Percentiles rank a stretch among this genome's conserved stretches.
Evolutionary conservation across 2,888 invertebrate species (phyloP).

Genomic region (Hybos culiciformis): DNA sequence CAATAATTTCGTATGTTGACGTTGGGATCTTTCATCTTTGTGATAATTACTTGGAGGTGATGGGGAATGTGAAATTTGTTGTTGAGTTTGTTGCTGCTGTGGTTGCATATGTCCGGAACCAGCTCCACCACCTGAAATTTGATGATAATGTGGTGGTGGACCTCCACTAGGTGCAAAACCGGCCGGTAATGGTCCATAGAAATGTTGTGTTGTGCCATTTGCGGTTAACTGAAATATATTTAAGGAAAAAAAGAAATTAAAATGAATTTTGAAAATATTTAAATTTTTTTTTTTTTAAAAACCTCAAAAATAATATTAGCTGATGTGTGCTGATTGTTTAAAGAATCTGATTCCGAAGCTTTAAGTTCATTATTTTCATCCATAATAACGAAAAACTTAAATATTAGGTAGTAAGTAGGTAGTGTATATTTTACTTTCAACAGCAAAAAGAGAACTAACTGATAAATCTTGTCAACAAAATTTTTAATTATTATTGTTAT

Average conservation of each 20-base stretch:
- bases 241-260: constrained; percentile 6
- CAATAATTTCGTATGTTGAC: constrained; percentile 62
- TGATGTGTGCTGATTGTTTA: too few relatives aligned
- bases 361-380: too few relatives aligned
- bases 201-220: constrained; percentile 58
- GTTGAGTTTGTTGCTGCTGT: constrained; percentile 34
- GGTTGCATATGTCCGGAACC: constrained; percentile 28
- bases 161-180: constrained; percentile 39
- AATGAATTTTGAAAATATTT: background rate
- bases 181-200: constrained; percentile 45
- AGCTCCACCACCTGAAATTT: constrained; percentile 27
- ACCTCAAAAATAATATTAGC: background rate
- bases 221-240: constrained; percentile 45
- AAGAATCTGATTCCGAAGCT: too few relatives aligned
- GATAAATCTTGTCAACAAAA: too few relatives aligned
- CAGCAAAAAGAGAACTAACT: too few relatives aligned
- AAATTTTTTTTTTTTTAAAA: background rate
- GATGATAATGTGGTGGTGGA: constrained; percentile 28
- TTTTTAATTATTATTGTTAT: too few relatives aligned
- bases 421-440: too few relatives aligned
- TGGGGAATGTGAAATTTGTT: constrained; percentile 45
- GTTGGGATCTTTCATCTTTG: constrained; percentile 68
- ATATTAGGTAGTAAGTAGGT: too few relatives aligned
- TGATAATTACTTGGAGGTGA: constrained; percentile 49
- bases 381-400: too few relatives aligned